Percentiles rank a stretch among this genome's conserved stretches.
Evolutionary conservation across 1,140 invertebrate genomes (phyloP).

Genomic region (Magallana gigas): DNA sequence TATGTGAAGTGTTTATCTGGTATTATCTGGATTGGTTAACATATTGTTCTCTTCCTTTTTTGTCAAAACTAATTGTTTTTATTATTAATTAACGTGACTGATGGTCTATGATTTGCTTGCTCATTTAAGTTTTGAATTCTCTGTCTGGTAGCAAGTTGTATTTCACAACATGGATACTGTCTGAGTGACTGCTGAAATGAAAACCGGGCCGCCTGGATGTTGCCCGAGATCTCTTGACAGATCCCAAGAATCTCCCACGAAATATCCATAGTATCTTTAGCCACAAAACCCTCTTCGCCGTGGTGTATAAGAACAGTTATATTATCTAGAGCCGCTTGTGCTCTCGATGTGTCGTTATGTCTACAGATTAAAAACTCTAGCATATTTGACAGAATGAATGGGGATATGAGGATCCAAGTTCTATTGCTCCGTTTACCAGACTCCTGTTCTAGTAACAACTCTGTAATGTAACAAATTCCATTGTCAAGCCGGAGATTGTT

Average conservation of each 20-base stretch:
- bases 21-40: no score
- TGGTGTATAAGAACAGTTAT: not conserved
- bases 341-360: not conserved
- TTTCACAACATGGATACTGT: conserved; percentile 22
- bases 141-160: not conserved
- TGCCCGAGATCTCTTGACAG: not conserved
- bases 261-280: not conserved
- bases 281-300: not conserved
- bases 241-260: conserved; percentile 6
- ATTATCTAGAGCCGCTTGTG: not conserved
- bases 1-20: no score
- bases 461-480: no score
- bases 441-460: no score
- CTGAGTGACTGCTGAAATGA: not conserved
- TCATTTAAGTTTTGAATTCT: not conserved
- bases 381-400: not conserved
- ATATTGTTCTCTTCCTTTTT: no score
- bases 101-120: not conserved
- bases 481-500: not conserved
- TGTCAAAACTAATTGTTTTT: no score
- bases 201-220: not conserved
- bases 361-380: not conserved
- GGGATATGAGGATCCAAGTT: not conserved
- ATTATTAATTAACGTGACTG: not conserved
- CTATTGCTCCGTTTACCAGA: not conserved